A percentile compares a stretch with the other conserved stretches of the same genome.
Evolutionary conservation across 2,888 invertebrate species (phyloP).

Genomic region (Hirtodrosophila confusa): DNA sequence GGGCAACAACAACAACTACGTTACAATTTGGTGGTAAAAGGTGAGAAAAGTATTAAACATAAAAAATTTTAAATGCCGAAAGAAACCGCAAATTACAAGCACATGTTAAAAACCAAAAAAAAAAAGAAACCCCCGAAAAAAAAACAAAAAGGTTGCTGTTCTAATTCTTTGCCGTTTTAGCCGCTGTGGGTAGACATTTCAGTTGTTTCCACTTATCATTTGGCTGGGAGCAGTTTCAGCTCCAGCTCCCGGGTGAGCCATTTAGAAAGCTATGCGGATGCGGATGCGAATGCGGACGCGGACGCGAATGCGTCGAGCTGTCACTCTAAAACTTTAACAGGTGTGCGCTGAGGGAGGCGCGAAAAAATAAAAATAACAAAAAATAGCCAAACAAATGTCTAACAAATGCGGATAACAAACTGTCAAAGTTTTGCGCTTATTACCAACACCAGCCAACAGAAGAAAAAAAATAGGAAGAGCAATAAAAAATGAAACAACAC

Average conservation of each 20-base stretch:
- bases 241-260: slow-evolving; percentile 53
- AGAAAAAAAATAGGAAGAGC: slow-evolving; percentile 2
- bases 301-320: slow-evolving; percentile 39
- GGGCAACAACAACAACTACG: slow-evolving; percentile 4
- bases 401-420: slow-evolving; percentile 81
- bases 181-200: slow-evolving; percentile 13
- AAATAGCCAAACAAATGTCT: slow-evolving; percentile 42
- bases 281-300: slow-evolving; percentile 18
- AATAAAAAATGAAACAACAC: slow-evolving; percentile 36
- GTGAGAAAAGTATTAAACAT: slow-evolving; percentile 73
- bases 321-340: slow-evolving; percentile 58
- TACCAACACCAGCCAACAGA: slow-evolving; percentile 57
- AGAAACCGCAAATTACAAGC: slow-evolving; percentile 71
- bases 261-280: slow-evolving; percentile 51
- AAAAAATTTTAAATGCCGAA: slow-evolving; percentile 9
- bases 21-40: slow-evolving; percentile 44
- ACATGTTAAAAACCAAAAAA: slow-evolving; percentile 49
- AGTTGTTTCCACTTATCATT: slow-evolving; percentile 61
- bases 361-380: slow-evolving; percentile 18
- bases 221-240: slow-evolving; percentile 15
- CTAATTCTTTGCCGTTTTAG: slow-evolving; percentile 31
- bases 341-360: slow-evolving; percentile 61
- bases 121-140: not conserved
- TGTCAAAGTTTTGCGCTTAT: slow-evolving; percentile 80
- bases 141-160: slow-evolving; percentile 31